Evolutionary conservation across 1,140 invertebrate genomes (phyloP).

Genomic region (Geopemphigus sp.): DNA sequence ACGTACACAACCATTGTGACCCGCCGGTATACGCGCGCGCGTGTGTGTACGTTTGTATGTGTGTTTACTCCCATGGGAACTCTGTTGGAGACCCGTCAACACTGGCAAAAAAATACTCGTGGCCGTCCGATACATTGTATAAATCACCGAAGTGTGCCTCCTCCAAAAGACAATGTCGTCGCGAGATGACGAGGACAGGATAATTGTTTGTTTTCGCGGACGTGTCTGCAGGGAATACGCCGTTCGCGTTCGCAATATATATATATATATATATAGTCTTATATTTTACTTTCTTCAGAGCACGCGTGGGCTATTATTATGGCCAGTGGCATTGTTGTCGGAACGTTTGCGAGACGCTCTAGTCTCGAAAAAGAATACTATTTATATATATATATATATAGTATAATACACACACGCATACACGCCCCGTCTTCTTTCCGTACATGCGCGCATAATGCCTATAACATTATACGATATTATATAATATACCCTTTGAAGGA

Average conservation of each 20-base stretch:
- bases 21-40: not conserved
- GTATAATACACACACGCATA: not conserved
- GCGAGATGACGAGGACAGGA: too few species aligned
- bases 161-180: too few species aligned
- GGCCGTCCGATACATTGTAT: not conserved
- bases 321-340: not conserved
- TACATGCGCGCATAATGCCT: not conserved
- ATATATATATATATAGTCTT: too few species aligned
- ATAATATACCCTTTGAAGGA: constrained; percentile 39
- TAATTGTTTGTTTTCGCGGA: too few species aligned
- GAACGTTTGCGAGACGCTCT: not conserved
- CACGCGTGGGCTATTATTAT: constrained; percentile 16
- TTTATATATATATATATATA: not conserved
- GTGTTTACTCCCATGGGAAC: constrained; percentile 35
- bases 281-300: not conserved
- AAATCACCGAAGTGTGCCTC: constrained; percentile 13
- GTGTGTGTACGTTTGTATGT: too few species aligned
- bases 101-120: not conserved
- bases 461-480: constrained; percentile 15
- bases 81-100: not conserved
- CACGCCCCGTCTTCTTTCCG: not conserved
- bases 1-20: constrained; percentile 6
- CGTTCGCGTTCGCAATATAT: too few species aligned
- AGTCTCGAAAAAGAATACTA: not conserved
- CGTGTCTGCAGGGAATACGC: not conserved